Evolutionary conservation across 1,140 invertebrate genomes (phyloP), one percentile per base, ranked within the genome.

Genomic region (Solen grandis): DNA sequence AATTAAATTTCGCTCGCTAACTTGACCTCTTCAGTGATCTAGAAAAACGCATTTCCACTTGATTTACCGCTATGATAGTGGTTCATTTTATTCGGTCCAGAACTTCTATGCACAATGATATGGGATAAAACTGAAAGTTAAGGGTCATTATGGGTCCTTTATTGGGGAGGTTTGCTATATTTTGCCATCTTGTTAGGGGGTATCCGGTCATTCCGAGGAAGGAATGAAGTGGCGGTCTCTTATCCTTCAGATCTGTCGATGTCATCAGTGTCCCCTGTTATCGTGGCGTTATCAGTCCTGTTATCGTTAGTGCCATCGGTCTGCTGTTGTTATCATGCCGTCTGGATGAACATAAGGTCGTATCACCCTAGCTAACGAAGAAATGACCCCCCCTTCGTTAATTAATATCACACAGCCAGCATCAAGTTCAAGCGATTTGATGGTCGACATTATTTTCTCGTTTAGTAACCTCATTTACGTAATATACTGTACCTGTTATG

Each of bases 101-200:
- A 52, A 68, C 63, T 50, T 55, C 22, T 78, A 25, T n/a, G 73
- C 54, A 60, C 52, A 57, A 68, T 78, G 68, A 68, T 50, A 46
- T 25, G 38, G 50, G 69, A 68, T 68, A 78, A 78, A 78, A 78
- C 50, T 60, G 63, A 78, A 76, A 69, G 63, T 78, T 69, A 57
- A 68, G 63, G 75, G 54, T 78, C 75, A 69, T 78, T 78, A 78
- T 78, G 63, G 75, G 52, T 31, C 46, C 60, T 76, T 65, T 62
- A 76, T 76, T 63, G 50, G 73, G 41, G 38, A 46, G 38, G 57
- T 66, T 62, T 31, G 29, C 63, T 76, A 10, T 54, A 57, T 35
- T 31, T 69, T 38, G 46, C 25, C 33, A 16, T 68, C 75, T 68
- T 25, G 46, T 78, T 78, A 69, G 65, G 59, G 13, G 65, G 63